Percentiles rank a stretch among this genome's conserved stretches.
Evolutionary conservation across 1,140 invertebrate genomes (phyloP).

Genomic region (Armadillidium nasatum): DNA sequence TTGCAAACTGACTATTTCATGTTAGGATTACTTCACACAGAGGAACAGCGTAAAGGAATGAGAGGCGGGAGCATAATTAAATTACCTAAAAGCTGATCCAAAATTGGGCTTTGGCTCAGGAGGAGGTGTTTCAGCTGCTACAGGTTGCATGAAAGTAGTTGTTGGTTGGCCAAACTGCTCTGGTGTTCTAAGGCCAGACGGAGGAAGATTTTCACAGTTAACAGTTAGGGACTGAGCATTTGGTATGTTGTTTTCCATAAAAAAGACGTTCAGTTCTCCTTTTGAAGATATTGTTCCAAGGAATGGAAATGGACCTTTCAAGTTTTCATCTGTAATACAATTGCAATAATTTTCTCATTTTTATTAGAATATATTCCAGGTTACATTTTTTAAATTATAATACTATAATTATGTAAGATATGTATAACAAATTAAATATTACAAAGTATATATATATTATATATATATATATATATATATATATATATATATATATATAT

Average conservation of each 20-base stretch:
- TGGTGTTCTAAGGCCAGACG: not conserved
- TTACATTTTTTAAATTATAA: too few species aligned
- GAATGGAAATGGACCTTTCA: not conserved
- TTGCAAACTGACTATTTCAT: too few species aligned
- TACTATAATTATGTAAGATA: too few species aligned
- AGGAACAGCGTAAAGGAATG: too few species aligned
- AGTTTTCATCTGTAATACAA: not conserved
- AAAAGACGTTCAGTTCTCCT: not conserved
- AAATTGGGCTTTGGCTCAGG: not conserved
- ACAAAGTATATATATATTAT: too few species aligned
- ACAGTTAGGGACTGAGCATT: not conserved
- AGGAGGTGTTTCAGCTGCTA: not conserved
- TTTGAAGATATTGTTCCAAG: not conserved
- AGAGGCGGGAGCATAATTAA: too few species aligned
- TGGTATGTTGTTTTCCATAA: not conserved
- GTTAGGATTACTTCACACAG: too few species aligned
- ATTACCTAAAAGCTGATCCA: not conserved
- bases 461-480: too few species aligned
- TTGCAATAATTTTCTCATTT: too few species aligned
- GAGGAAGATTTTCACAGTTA: not conserved
- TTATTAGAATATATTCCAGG: too few species aligned
- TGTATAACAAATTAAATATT: too few species aligned
- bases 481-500: too few species aligned
- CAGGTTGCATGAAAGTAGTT: not conserved
- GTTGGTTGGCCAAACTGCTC: constrained; percentile 1